Percentiles rank a stretch among this genome's conserved stretches.
Evolutionary conservation across 2,888 invertebrate genomes (phyloP).

Genomic region (Diabrotica balteata): DNA sequence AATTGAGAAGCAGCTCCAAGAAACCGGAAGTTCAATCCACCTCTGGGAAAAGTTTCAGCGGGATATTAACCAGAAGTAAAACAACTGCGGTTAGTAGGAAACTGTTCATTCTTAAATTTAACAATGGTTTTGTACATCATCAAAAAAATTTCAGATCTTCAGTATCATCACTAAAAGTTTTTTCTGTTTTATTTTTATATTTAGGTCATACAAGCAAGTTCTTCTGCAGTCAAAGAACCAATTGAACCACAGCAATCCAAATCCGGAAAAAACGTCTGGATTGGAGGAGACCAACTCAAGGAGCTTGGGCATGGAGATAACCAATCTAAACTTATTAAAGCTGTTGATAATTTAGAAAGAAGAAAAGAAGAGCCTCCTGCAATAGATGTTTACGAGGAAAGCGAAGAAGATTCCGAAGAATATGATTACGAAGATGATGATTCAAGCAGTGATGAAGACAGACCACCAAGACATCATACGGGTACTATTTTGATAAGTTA

Average conservation of each 20-base stretch:
- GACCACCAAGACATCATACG: slow-evolving; percentile 65
- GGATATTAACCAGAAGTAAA: slow-evolving; percentile 61
- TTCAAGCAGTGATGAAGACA: slow-evolving; percentile 57
- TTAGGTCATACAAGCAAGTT: slow-evolving; percentile 36
- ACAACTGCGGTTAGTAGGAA: slow-evolving; percentile 51
- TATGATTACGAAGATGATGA: slow-evolving; percentile 50
- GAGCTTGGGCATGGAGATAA: slow-evolving; percentile 66
- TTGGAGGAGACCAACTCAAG: slow-evolving; percentile 66
- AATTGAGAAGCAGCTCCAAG: slow-evolving; percentile 77
- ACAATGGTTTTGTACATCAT: no score
- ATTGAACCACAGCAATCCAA: slow-evolving; percentile 50
- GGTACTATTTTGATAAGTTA: slow-evolving; percentile 46
- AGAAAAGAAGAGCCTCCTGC: slow-evolving; percentile 62
- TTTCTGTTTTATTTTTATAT: background rate
- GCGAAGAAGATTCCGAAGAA: slow-evolving; percentile 49
- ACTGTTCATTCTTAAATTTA: no score
- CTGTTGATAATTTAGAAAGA: slow-evolving; percentile 70
- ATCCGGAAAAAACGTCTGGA: slow-evolving; percentile 68
- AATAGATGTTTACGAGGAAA: slow-evolving; percentile 57
- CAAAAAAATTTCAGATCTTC: no score
- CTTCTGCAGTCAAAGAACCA: slow-evolving; percentile 38
- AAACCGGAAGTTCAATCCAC: slow-evolving; percentile 60
- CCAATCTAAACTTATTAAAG: slow-evolving; percentile 70
- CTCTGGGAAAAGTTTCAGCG: slow-evolving; percentile 54
- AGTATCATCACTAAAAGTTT: no score